Evolutionary conservation across 2,113 vertebrate species (phyloP).

Genomic region (Pycnonotus jocosus): DNA sequence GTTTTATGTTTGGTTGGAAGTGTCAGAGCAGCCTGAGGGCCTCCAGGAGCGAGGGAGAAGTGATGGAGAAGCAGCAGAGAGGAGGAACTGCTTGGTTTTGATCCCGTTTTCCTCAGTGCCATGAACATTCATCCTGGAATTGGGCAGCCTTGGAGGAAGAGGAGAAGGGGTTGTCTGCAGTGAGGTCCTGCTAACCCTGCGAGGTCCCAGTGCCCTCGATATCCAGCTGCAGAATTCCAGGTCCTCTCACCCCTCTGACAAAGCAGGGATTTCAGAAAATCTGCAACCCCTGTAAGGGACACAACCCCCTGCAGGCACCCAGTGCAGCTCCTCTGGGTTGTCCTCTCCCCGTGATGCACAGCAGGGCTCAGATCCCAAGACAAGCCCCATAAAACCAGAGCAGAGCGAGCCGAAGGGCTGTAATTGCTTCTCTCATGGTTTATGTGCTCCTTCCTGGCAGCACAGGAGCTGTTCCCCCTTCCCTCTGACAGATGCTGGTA

Average conservation of each 20-base stretch:
- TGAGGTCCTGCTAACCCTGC: not conserved
- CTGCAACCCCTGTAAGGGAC: not conserved
- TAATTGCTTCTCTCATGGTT: slow-evolving; percentile 49
- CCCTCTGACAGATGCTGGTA: not conserved
- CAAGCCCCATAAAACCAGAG: slow-evolving; percentile 20
- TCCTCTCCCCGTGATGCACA: not conserved
- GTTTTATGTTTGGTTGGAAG: rapidly evolving
- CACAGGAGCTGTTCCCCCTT: not conserved
- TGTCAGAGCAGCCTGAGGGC: not conserved
- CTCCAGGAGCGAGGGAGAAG: not conserved
- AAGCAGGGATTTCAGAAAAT: not conserved
- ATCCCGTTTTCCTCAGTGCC: not conserved
- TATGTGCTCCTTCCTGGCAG: slow-evolving; percentile 1
- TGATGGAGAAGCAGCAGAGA: not conserved
- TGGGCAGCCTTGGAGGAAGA: not conserved
- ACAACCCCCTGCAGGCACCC: not conserved
- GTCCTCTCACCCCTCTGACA: not conserved
- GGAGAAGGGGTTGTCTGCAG: not conserved
- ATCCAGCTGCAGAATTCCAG: not conserved
- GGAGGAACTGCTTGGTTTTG: not conserved
- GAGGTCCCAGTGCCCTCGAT: not conserved
- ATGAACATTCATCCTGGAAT: rapidly evolving
- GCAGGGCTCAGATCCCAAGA: slow-evolving; percentile 10
- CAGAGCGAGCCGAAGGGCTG: slow-evolving; percentile 26
- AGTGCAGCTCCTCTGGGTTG: not conserved